These are phyloP conservation scores for Mesorhabditis belari DNA, from an alignment of 2,888 invertebrate species.

Conservation along the genomic window DNA sequence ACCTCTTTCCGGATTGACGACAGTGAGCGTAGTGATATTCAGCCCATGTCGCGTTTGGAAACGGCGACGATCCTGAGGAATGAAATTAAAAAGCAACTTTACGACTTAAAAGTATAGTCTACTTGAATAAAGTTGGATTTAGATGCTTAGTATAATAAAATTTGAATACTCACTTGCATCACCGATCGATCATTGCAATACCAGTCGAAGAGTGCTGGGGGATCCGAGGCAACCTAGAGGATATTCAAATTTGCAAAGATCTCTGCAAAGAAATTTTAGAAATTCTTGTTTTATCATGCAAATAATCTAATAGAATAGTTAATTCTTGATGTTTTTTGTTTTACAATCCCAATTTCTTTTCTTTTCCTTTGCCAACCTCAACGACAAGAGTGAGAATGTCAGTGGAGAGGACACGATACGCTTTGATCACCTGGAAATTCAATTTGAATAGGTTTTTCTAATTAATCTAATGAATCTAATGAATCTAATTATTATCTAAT, in stretches of 20 bases:
- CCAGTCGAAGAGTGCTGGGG: slow-evolving; percentile 41
- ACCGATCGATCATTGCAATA: slow-evolving; percentile 49
- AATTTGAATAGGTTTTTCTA: neutral
- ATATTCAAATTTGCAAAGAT: neutral
- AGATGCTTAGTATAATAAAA: too few species aligned
- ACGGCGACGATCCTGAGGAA: slow-evolving; percentile 26
- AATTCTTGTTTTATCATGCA: slow-evolving; percentile 14
- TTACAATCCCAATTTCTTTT: too few species aligned
- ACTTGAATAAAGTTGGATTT: too few species aligned
- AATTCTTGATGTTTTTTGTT: too few species aligned
- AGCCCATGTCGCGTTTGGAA: slow-evolving; percentile 44
- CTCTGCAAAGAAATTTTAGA: neutral
- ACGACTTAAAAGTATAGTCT: too few species aligned
- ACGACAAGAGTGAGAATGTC: slow-evolving; percentile 50
- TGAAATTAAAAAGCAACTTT: too few species aligned
- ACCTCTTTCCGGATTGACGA: slow-evolving; percentile 32
- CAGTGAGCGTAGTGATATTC: slow-evolving; percentile 46
- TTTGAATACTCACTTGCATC: slow-evolving; percentile 14
- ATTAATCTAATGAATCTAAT: too few species aligned
- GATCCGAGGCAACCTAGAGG: slow-evolving; percentile 25
- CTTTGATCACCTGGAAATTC: slow-evolving; percentile 46
- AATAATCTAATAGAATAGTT: neutral
- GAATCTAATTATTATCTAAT: neutral
- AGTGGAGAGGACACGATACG: slow-evolving; percentile 44
- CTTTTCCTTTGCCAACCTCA: too few species aligned